Percentiles rank a stretch among this genome's conserved stretches.
phyloP scores from a whole-genome alignment of 2,888 invertebrate genomes.

The Dione vanillae region DNA sequence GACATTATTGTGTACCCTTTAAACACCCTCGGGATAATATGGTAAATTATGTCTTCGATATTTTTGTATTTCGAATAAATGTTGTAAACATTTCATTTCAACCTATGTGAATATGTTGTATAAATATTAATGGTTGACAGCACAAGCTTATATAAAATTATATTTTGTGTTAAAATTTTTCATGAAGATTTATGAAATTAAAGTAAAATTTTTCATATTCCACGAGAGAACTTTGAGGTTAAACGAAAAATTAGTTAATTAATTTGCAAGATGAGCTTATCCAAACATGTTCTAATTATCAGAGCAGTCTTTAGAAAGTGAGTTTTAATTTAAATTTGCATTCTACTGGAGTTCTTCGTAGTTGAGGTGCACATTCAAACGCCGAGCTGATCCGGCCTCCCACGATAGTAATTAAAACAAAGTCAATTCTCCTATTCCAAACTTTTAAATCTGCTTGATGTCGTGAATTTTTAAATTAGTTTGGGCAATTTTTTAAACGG shows the following conservation, averaged over 20 bases:
- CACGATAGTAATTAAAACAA: slow-evolving; percentile 71
- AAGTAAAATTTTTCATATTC: slow-evolving; percentile 30
- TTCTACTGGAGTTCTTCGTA: slow-evolving; percentile 59
- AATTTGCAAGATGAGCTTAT: slow-evolving; percentile 60
- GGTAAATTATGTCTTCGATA: slow-evolving; percentile 38
- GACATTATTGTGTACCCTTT: slow-evolving; percentile 42
- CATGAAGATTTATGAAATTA: slow-evolving; percentile 18
- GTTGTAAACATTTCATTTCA: slow-evolving; percentile 23
- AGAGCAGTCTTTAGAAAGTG: slow-evolving; percentile 65
- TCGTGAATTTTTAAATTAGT: slow-evolving; percentile 18
- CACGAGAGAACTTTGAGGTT: slow-evolving; percentile 47
- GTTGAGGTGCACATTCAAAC: slow-evolving; percentile 67
- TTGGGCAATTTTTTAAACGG: background rate
- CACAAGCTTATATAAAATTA: slow-evolving; percentile 19
- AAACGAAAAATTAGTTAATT: slow-evolving; percentile 67
- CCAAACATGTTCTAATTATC: slow-evolving; percentile 65
- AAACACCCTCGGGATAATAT: slow-evolving; percentile 41
- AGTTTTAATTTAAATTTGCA: slow-evolving; percentile 75
- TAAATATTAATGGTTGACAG: slow-evolving; percentile 22
- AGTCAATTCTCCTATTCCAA: slow-evolving; percentile 57
- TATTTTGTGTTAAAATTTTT: slow-evolving; percentile 23
- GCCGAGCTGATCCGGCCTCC: slow-evolving; percentile 61
- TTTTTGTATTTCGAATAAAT: slow-evolving; percentile 31
- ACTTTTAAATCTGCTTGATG: slow-evolving; percentile 41
- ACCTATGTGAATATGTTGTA: background rate